Evolutionary conservation across 2,888 invertebrate genomes (phyloP).

Genomic region (Artemia sinica): DNA sequence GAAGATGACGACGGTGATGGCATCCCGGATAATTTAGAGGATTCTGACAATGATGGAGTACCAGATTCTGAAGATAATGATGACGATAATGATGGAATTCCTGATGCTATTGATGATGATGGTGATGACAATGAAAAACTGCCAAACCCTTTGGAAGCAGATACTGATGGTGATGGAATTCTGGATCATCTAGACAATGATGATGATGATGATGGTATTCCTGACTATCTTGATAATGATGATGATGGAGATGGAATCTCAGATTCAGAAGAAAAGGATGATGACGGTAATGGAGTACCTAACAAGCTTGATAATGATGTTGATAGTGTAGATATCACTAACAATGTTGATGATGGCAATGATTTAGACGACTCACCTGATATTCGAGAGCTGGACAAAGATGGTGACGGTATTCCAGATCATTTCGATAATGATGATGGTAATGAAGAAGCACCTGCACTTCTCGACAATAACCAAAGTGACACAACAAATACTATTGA

Average conservation of each 20-base stretch:
- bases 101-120: conserved; percentile 36
- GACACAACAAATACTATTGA: not conserved
- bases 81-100: conserved; percentile 33
- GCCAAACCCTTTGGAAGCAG: conserved; percentile 23
- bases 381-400: conserved; percentile 15
- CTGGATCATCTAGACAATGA: conserved; percentile 18
- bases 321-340: not conserved
- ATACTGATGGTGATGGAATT: conserved; percentile 16
- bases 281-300: conserved; percentile 32
- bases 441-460: not conserved
- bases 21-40: conserved; percentile 28
- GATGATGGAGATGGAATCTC: conserved; percentile 31
- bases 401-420: not conserved
- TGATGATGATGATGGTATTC: conserved; percentile 20
- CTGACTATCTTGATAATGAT: conserved; percentile 14
- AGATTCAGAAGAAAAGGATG: conserved; percentile 35
- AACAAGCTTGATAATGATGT: conserved; percentile 33
- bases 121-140: conserved; percentile 35
- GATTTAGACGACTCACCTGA: conserved; percentile 20
- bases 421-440: not conserved
- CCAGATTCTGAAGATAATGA: conserved; percentile 35
- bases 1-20: conserved; percentile 24
- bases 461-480: not conserved
- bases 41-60: conserved; percentile 38
- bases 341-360: conserved; percentile 31